phyloP scores from a whole-genome alignment of 2,888 invertebrate species.

The Cryptocheilus praepositus region DNA sequence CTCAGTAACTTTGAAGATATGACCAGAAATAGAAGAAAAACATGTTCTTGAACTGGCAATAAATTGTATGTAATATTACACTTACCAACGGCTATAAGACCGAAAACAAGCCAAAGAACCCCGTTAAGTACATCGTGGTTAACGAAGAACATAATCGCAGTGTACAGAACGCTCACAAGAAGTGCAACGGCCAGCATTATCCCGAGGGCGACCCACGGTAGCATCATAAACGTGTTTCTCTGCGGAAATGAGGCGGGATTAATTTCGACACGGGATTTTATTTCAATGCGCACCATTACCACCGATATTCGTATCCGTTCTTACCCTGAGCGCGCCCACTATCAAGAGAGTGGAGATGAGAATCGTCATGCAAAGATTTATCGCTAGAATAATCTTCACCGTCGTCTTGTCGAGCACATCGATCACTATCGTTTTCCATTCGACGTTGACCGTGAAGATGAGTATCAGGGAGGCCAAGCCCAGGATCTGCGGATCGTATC shows the following conservation, averaged over 20 bases:
- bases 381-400: conserved; percentile 86
- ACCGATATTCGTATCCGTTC: conserved; percentile 33
- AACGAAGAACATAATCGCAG: conserved; percentile 84
- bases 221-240: conserved; percentile 88
- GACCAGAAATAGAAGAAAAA: no score
- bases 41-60: no score
- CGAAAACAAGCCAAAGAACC: conserved; percentile 79
- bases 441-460: conserved; percentile 81
- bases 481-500: conserved; percentile 74
- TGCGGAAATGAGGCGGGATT: conserved; percentile 66
- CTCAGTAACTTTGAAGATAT: no score
- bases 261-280: no score
- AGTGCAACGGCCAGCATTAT: conserved; percentile 87
- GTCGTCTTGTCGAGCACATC: conserved; percentile 82
- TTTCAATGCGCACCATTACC: neutral
- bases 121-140: conserved; percentile 79
- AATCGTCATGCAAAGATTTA: conserved; percentile 89
- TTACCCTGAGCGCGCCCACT: conserved; percentile 85
- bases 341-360: conserved; percentile 87
- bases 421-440: conserved; percentile 87
- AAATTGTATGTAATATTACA: neutral
- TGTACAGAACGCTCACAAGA: conserved; percentile 87
- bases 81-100: conserved; percentile 80
- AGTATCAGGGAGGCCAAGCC: conserved; percentile 83
- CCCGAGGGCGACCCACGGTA: conserved; percentile 89